Evolutionary conservation across 2,797 vertebrate genomes (phyloP).

Genomic region (Sebastes vulpes): DNA sequence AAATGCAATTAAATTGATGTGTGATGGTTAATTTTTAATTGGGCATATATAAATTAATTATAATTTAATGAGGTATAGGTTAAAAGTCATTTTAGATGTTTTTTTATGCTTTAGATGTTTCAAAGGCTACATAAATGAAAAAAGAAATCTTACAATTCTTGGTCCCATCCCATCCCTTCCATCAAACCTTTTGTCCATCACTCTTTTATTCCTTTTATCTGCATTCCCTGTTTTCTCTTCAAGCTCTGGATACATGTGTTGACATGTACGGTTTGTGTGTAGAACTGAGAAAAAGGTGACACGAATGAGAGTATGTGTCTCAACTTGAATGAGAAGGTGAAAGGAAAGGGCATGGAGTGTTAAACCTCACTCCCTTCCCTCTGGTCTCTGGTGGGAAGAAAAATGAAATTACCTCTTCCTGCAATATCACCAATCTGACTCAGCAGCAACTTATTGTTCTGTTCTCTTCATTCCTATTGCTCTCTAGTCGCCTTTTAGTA

Average conservation of each 20-base stretch:
- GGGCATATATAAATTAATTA: background rate
- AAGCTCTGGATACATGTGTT: background rate
- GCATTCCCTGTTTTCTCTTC: background rate
- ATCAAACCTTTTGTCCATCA: background rate
- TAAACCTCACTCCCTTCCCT: slow-evolving; percentile 34
- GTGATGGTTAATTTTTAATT: background rate
- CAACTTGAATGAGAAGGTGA: slow-evolving; percentile 46
- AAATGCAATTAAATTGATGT: background rate
- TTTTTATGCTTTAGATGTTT: background rate
- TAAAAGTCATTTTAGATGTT: background rate
- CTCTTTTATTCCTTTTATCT: slow-evolving; percentile 2
- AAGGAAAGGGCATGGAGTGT: slow-evolving; percentile 39
- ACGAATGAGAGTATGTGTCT: slow-evolving; percentile 44
- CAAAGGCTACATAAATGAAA: background rate
- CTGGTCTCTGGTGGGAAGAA: slow-evolving; percentile 58
- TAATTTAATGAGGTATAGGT: background rate
- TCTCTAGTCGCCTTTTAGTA: slow-evolving; percentile 66
- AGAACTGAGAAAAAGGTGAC: background rate
- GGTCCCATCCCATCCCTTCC: background rate
- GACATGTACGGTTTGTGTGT: background rate
- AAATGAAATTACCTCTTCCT: slow-evolving; percentile 72
- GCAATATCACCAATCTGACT: slow-evolving; percentile 77
- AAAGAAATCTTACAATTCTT: background rate
- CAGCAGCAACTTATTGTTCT: slow-evolving; percentile 76
- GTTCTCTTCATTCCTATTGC: slow-evolving; percentile 61